These are phyloP conservation scores for Drosophila austrosaltans DNA, from an alignment of 2,888 invertebrate species.

Conservation along the genomic window DNA sequence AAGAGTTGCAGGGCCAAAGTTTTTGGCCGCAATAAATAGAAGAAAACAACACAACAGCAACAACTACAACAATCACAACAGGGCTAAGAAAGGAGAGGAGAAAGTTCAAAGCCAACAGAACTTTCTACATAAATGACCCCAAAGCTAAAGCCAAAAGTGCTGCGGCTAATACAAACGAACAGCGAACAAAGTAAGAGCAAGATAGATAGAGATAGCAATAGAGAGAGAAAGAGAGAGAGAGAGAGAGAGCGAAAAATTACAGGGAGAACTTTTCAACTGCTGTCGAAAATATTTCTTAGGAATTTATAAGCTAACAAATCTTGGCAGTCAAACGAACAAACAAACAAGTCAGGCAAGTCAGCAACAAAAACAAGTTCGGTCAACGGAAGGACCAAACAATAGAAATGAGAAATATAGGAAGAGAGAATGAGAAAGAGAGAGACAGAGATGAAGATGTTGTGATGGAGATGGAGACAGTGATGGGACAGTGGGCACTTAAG, in stretches of 20 bases:
- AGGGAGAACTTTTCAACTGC: slow-evolving; percentile 71
- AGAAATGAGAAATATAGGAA: slow-evolving; percentile 22
- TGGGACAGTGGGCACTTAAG: slow-evolving; percentile 46
- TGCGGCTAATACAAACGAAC: slow-evolving; percentile 66
- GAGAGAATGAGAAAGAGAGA: slow-evolving; percentile 29
- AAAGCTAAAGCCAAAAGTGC: slow-evolving; percentile 44
- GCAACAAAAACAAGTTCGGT: slow-evolving; percentile 63
- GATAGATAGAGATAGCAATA: slow-evolving; percentile 22
- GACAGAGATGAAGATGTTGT: slow-evolving; percentile 42
- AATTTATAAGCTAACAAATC: slow-evolving; percentile 76
- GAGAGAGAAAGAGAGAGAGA: slow-evolving; percentile 3
- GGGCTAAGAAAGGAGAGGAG: neutral
- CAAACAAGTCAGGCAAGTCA: slow-evolving; percentile 51
- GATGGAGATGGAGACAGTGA: slow-evolving; percentile 17
- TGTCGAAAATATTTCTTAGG: slow-evolving; percentile 70
- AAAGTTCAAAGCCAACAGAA: slow-evolving; percentile 65
- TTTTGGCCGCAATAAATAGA: slow-evolving; percentile 14
- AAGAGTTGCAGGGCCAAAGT: neutral
- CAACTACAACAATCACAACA: neutral
- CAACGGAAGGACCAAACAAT: slow-evolving; percentile 63
- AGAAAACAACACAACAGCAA: too few species aligned
- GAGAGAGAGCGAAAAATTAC: slow-evolving; percentile 14
- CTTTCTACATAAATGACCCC: slow-evolving; percentile 71
- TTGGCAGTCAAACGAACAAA: slow-evolving; percentile 24
- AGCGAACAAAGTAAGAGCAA: slow-evolving; percentile 40